Conservation (phyloP, 2,797 vertebrate species). For the Gymnopithys bicolor region DNA sequence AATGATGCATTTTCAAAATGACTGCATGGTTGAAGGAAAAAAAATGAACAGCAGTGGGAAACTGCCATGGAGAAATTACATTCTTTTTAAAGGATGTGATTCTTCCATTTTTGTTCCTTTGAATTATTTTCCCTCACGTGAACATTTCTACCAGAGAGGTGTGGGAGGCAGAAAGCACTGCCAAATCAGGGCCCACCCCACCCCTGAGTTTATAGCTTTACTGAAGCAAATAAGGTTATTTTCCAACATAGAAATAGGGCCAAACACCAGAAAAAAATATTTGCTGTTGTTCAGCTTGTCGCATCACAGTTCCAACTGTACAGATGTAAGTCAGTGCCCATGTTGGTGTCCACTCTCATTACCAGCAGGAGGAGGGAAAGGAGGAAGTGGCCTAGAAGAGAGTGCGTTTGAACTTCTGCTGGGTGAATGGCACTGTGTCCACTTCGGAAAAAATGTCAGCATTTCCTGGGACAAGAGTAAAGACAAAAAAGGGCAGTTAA, state of each 20-base stretch:
- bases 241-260: neutral
- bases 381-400: neutral
- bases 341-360: neutral
- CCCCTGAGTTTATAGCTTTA: neutral
- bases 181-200: neutral
- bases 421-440: neutral
- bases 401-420: rapidly evolving
- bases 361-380: neutral
- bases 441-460: neutral
- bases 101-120: neutral
- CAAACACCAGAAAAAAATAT: neutral
- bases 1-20: conserved; percentile 2
- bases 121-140: neutral
- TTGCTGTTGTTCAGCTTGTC: neutral
- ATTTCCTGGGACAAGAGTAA: neutral
- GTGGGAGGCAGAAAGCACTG: conserved; percentile 8
- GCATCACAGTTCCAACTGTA: neutral
- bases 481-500: neutral
- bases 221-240: neutral
- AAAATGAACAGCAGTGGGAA: neutral
- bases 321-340: neutral
- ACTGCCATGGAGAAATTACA: neutral
- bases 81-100: neutral
- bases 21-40: neutral
- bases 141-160: neutral